Base-by-base conservation (phyloP, 2,113 vertebrate genomes). In the Raphicerus campestris region DNA sequence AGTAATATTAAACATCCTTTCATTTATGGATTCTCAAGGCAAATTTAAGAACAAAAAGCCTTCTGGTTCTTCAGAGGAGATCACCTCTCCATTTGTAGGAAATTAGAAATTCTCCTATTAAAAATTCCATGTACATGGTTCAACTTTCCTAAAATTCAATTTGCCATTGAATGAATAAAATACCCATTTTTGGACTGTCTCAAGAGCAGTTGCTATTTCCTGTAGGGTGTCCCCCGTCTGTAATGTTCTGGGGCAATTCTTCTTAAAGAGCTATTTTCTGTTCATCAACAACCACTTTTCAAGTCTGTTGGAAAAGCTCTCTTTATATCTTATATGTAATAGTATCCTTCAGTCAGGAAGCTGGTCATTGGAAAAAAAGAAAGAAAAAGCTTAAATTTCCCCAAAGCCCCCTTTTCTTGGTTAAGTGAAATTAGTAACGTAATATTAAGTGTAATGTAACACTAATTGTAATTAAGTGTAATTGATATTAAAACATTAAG, bases 361-460 rank as follows among this genome's bases (percentile, higher is more conserved):
- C 75, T 47, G 53, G 49, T 70, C 61, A 85, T 45, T 85, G 42
- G 75, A 55, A 58, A 78, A 88, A 45, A 45, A 87, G 60, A 87
- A 73, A 77, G 13, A 63, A 89, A 93, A 91, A 75, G 39, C 53
- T 87, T 47, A 53, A 22, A 61, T 85, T 91, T 78, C 61, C 35
- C 88, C 2, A 78, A 89, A 58, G 16, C 32, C 9, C n/a, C 15
- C 32, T 73, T 61, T 95, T 80, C 77, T 75, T 22, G 51, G 80
- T 83, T 90, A 91, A 90, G 94, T 78, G 85, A 92, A 97, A 60
- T 94, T 66, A 94, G 90, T 75, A 66, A 89, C 42, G 6, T 73
- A 80, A 93, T 75, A 94, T 60, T 87, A 93, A 96, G 89, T 55
- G 89, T 55, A 89, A 91, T n/a, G 60, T 42, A 35, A 87, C 22